Evolutionary conservation across 23 tunicate species (phyloP).

Genomic region (Clavelina lepadiformis): DNA sequence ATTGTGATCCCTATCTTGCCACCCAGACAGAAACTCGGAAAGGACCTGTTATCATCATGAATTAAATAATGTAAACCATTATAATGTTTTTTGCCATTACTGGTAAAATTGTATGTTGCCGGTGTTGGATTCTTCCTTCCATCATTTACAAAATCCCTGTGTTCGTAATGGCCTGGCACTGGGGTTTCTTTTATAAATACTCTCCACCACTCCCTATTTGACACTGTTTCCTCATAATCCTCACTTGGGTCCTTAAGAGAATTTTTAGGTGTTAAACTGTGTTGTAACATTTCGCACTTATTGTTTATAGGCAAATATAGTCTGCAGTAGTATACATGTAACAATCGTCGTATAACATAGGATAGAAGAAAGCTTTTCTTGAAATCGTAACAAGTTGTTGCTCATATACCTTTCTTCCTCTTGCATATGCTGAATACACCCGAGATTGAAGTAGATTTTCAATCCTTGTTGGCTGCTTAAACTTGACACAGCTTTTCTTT

Average conservation of each 20-base stretch:
- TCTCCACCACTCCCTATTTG: conserved; percentile 88
- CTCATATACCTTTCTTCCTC: conserved; percentile 64
- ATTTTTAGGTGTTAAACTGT: not conserved
- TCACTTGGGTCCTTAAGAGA: conserved; percentile 46
- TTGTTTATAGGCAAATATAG: not conserved
- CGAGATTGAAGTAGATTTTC: not conserved
- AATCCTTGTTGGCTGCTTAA: conserved; percentile 3
- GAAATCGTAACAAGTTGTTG: too few relatives aligned
- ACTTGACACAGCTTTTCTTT: not conserved
- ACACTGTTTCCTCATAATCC: conserved; percentile 31
- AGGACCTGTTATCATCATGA: too few relatives aligned
- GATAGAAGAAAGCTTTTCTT: too few relatives aligned
- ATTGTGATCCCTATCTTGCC: too few relatives aligned
- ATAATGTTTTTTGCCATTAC: conserved; percentile 22
- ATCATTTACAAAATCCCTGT: conserved; percentile 48
- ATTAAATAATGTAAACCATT: not conserved
- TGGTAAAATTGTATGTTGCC: conserved; percentile 64
- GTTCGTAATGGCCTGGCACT: conserved; percentile 54
- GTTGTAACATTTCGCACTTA: not conserved
- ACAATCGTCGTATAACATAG: too few relatives aligned
- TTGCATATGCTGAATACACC: conserved; percentile 62
- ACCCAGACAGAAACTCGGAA: too few relatives aligned
- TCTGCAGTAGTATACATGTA: not conserved
- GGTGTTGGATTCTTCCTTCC: conserved; percentile 50
- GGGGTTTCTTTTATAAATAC: conserved; percentile 66